phyloP scores from a whole-genome alignment of 2,797 vertebrate genomes.

The Erithacus rubecula region DNA sequence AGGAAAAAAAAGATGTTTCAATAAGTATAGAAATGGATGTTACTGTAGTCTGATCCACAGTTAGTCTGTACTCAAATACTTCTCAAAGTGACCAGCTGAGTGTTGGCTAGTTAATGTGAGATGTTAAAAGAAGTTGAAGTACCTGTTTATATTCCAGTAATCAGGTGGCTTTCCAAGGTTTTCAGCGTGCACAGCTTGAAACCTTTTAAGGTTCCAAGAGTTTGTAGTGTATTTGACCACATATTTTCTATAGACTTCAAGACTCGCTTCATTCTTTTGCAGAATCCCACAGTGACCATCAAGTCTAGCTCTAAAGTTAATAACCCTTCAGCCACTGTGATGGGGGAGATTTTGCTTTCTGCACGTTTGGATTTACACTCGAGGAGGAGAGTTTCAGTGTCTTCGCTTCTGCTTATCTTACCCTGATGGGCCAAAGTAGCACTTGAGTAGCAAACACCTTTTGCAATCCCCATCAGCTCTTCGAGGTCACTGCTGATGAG shows the following conservation, averaged over 20 bases:
- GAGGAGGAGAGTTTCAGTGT: background rate
- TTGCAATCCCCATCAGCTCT: background rate
- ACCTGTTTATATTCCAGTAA: background rate
- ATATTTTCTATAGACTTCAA: background rate
- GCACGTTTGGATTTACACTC: background rate
- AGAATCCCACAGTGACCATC: background rate
- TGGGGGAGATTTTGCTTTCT: background rate
- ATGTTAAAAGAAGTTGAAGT: background rate
- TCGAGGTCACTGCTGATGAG: background rate
- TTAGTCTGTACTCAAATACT: background rate
- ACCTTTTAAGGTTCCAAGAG: background rate
- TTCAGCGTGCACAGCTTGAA: background rate
- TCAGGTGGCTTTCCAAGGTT: conserved; percentile 18
- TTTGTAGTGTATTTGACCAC: fast-evolving
- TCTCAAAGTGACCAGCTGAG: background rate
- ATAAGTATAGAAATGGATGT: background rate
- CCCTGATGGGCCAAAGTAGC: background rate
- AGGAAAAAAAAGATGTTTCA: background rate
- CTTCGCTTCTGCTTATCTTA: background rate
- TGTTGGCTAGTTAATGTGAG: background rate
- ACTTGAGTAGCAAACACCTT: background rate
- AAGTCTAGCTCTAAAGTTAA: background rate
- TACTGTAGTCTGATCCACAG: background rate
- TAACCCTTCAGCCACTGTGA: background rate
- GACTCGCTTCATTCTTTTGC: background rate